Base-by-base conservation (phyloP, 2,113 vertebrate genomes). In the Grammomys dolichurus region DNA sequence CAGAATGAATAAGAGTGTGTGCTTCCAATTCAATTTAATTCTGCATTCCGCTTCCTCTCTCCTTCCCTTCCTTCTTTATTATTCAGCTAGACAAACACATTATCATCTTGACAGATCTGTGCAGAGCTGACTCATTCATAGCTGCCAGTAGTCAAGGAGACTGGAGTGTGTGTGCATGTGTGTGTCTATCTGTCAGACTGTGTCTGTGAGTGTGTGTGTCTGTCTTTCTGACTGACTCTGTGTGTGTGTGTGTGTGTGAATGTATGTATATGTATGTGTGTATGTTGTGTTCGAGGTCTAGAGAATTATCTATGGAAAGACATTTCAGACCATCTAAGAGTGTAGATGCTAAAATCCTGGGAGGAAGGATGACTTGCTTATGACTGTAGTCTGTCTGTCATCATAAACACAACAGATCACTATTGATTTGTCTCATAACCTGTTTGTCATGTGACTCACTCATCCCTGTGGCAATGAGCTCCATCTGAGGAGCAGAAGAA, bases 371-470 rank as follows among this genome's bases (percentile, higher is more conserved):
- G 87, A 54, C n/a, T 5, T 88, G 89, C 94, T 95, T 97, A 87
- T 69, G 28, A 60, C 94, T 78, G 10, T 54, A 96, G 95, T 96
- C 76, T 93, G 81, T 70, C 86, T 81, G 65, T 19, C 63, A 91
- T 89, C 75, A 93, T 93, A 85, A 93, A 93, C 96, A 63, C 4
- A 65, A 70, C 87, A 95, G 95, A 98, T 93, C 87, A 8, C 91
- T 2, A 48, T 46, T 31, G 9, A 33, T 48, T 67, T 33, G 90
- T 43, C 56, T 95, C 87, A 77, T 95, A 31, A 87, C 81, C 58
- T 82, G 90, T 96, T 97, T 98, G 90, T 65, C 95, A 58, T 31
- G 9, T 67, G 89, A 85, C 90, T 81, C 94, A 97, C 58, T 94
- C 88, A 31, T 82, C 72, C 7, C 51, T 3, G 9, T 85, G 90